phyloP scores from a whole-genome alignment of 2,797 vertebrate genomes.

The Pipistrellus pipistrellus region DNA sequence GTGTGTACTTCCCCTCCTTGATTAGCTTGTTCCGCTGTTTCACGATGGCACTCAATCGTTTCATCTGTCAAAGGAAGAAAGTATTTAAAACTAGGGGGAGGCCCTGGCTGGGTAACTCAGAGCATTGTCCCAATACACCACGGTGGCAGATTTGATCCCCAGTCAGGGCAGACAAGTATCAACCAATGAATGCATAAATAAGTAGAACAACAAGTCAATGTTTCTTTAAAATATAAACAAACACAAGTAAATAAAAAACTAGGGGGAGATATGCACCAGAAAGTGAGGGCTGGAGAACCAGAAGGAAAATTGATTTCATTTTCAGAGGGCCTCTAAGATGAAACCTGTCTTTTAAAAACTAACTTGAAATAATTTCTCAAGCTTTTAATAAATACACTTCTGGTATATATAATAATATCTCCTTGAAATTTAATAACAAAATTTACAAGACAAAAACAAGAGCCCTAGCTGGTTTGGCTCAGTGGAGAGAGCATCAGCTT shows the following conservation, averaged over 20 bases:
- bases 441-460: neutral
- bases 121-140: neutral
- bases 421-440: constrained; percentile 52
- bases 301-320: neutral
- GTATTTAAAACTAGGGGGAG: neutral
- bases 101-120: neutral
- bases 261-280: neutral
- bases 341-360: constrained; percentile 14
- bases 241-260: neutral
- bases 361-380: constrained; percentile 3
- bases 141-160: neutral
- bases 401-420: neutral
- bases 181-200: neutral
- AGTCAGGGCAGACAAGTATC: neutral
- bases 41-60: constrained; percentile 88
- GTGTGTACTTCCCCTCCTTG: constrained; percentile 93
- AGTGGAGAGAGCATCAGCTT: too few species aligned
- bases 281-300: neutral
- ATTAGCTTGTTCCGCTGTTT: constrained; percentile 92
- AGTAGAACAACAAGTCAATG: neutral
- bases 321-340: neutral
- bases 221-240: neutral
- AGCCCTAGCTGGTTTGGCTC: too few species aligned
- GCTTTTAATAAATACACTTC: constrained; percentile 25
- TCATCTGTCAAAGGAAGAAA: constrained; percentile 85